Conservation (phyloP, 2,113 vertebrate genomes). For the Strigops habroptila region DNA sequence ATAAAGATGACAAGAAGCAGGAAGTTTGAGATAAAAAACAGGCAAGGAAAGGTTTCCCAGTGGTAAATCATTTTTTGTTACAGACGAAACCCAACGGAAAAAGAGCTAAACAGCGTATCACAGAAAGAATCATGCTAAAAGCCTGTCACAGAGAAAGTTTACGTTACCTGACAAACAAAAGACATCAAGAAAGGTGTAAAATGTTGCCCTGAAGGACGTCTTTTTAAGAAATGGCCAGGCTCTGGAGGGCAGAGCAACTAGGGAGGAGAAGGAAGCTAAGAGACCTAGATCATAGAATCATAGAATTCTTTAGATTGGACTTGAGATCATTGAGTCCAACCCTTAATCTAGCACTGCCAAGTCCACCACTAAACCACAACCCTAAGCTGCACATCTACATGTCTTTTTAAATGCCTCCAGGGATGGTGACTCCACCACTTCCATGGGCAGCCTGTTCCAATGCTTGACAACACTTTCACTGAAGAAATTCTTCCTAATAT, state of each 20-base stretch:
- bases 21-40: background rate
- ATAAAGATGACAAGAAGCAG: background rate
- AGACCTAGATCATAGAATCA: background rate
- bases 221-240: background rate
- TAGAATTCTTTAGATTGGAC: background rate
- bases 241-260: background rate
- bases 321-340: background rate
- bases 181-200: background rate
- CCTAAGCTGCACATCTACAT: background rate
- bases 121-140: conserved; percentile 20
- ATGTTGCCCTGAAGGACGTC: background rate
- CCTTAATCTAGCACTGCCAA: background rate
- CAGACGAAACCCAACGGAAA: background rate
- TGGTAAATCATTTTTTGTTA: conserved; percentile 7
- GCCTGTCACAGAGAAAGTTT: background rate
- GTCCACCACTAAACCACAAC: background rate
- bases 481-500: background rate
- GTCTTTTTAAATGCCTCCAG: background rate
- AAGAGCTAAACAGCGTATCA: background rate
- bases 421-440: background rate
- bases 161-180: background rate
- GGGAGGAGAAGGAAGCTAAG: background rate
- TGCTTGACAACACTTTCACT: background rate
- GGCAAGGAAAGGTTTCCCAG: background rate
- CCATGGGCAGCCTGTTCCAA: background rate